phyloP scores from a whole-genome alignment of 2,113 vertebrate species.

The Podarcis muralis region DNA sequence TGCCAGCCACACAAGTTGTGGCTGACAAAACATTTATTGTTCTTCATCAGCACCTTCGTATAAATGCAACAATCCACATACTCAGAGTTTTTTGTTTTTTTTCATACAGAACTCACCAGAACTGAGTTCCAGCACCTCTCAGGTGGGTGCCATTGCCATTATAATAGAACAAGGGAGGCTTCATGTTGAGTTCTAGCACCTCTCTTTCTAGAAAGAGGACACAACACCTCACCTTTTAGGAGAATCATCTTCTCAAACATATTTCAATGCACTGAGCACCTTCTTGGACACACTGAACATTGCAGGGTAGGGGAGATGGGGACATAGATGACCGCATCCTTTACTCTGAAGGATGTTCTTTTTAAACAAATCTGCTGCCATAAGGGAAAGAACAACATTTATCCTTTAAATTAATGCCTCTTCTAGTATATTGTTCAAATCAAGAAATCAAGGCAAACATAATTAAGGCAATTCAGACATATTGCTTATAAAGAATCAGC shows the following conservation, averaged over 20 bases:
- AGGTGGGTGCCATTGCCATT: too few species aligned
- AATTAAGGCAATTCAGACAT: neutral
- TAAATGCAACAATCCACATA: neutral
- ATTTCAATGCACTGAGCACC: neutral
- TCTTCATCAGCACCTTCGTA: neutral
- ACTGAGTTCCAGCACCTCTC: too few species aligned
- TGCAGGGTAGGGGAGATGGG: neutral
- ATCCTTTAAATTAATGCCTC: neutral
- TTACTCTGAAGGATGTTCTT: neutral
- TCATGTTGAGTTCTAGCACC: too few species aligned
- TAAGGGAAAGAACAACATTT: neutral
- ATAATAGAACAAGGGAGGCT: too few species aligned
- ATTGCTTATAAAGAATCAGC: neutral
- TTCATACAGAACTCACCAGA: too few species aligned
- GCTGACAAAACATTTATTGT: neutral
- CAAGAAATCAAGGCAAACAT: neutral
- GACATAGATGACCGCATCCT: neutral
- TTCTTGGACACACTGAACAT: neutral
- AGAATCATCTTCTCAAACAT: neutral
- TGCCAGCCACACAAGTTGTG: neutral
- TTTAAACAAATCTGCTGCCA: neutral
- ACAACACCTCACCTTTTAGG: neutral
- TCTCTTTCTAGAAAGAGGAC: too few species aligned
- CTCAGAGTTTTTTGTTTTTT: too few species aligned
- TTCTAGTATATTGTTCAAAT: neutral